phyloP scores from a whole-genome alignment of 2,888 invertebrate species.

The Dasypolia templi region DNA sequence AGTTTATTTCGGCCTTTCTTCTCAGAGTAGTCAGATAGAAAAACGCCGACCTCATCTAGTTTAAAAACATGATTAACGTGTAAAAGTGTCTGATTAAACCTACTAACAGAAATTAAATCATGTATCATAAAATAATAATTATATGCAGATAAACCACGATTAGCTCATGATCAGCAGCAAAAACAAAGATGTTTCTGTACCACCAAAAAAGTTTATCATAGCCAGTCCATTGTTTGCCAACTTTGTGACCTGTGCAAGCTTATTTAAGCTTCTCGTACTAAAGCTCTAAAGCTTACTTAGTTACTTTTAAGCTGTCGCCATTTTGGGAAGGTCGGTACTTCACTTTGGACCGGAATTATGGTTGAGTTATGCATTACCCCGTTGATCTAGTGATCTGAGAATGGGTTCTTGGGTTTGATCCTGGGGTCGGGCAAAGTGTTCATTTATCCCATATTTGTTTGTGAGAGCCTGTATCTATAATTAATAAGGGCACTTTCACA shows the following conservation, averaged over 20 bases:
- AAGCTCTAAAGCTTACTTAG: constrained; percentile 59
- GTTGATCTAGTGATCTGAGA: constrained; percentile 28
- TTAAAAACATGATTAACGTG: too few species aligned
- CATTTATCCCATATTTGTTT: background rate
- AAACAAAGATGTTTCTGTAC: constrained; percentile 20
- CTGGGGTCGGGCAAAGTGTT: background rate
- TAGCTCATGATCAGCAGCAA: constrained; percentile 18
- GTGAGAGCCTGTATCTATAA: background rate
- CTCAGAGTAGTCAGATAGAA: too few species aligned
- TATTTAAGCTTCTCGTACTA: constrained; percentile 42
- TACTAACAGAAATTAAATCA: too few species aligned
- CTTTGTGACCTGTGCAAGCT: constrained; percentile 50
- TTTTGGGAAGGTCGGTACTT: constrained; percentile 28
- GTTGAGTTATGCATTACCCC: constrained; percentile 24
- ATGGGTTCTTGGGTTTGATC: constrained; percentile 4
- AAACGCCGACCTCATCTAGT: too few species aligned
- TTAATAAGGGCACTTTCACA: background rate
- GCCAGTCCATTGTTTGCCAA: constrained; percentile 36
- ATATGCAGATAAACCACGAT: constrained; percentile 5
- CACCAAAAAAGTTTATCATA: constrained; percentile 36
- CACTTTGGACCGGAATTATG: constrained; percentile 22
- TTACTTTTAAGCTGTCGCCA: constrained; percentile 61
- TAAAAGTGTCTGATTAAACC: too few species aligned
- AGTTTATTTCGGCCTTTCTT: too few species aligned
- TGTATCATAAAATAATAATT: too few species aligned